Base-by-base conservation (phyloP, 2,888 invertebrate species). In the Nomada goodeniana region DNA sequence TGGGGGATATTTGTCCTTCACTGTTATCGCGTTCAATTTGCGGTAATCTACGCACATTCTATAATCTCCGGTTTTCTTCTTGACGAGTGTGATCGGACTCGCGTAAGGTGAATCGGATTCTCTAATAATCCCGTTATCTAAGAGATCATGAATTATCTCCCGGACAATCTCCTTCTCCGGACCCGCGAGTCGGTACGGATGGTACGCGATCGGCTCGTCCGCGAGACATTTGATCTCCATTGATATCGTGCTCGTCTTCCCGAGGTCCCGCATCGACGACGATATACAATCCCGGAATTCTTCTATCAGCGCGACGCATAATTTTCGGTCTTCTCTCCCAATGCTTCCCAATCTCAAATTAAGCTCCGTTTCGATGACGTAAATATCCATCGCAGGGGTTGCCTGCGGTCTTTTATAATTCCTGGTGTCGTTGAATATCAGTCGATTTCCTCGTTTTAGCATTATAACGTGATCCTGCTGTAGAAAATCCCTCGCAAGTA, bases 401-500 rank as follows among this genome's bases (percentile, higher is more conserved):
- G 15, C n/a, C 15, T 23, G 29, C 15, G 18, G 29, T 47, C 4
- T 9, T 26, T 5, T 47, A 1, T 9, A 52, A 36, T 65, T n/a
- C 3, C 50, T 23, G 2, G 44, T 0, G 26, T 76, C 55, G 0
- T 69, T 76, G 10, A 69, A 63, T 3, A 15, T 29, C 1, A 76
- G 2, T 0, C 3, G 57, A 36, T 65, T 44, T 1, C 52, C 50
- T 2, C 63, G 63, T 70, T 76, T 76, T 0, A 76, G 4, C 64
- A 70, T 50, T 0, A 76, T 13, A 0, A 76, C 57, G 23, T 65
- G 65, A 0, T 64, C 53, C 44, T 71, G 76, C 5, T 71, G n/a
- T 0, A 77, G n/a, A 2, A 72, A 71, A 1, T 77, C 71, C 20
- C 71, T 20, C 0, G 71, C 77, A 2, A 72, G 4, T 11, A 77